A percentile compares a stretch with the other conserved stretches of the same genome.
phyloP scores from a whole-genome alignment of 2,888 invertebrate genomes.

The Magallana nippona region DNA sequence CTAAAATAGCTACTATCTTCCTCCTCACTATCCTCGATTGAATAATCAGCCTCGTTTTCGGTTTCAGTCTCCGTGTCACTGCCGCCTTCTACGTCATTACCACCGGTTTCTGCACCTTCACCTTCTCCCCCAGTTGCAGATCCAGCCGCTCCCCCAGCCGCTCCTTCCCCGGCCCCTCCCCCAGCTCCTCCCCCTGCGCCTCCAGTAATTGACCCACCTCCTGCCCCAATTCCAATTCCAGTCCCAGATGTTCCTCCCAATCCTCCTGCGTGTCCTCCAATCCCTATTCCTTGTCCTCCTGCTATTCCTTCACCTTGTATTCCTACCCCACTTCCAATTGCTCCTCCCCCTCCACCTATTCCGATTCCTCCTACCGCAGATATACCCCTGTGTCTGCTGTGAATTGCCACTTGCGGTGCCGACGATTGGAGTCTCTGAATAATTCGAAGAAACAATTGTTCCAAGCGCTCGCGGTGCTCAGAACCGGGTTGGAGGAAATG shows the following conservation, averaged over 20 bases:
- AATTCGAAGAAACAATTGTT: not conserved
- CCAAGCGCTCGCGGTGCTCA: not conserved
- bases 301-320: not conserved
- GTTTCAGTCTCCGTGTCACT: not conserved
- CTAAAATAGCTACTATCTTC: no score
- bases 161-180: not conserved
- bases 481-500: slow-evolving; percentile 14
- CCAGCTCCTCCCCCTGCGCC: not conserved
- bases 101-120: not conserved
- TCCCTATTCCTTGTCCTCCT: not conserved
- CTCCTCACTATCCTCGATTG: no score
- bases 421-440: not conserved
- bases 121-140: not conserved
- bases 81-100: not conserved
- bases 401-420: not conserved
- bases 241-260: not conserved
- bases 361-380: not conserved
- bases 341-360: not conserved
- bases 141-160: not conserved
- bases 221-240: not conserved
- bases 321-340: not conserved
- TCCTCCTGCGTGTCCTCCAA: not conserved
- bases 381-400: not conserved
- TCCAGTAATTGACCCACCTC: not conserved
- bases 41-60: not conserved